These are phyloP conservation scores for Archips xylosteana DNA, from an alignment of 2,888 invertebrate genomes.

Conservation along the genomic window DNA sequence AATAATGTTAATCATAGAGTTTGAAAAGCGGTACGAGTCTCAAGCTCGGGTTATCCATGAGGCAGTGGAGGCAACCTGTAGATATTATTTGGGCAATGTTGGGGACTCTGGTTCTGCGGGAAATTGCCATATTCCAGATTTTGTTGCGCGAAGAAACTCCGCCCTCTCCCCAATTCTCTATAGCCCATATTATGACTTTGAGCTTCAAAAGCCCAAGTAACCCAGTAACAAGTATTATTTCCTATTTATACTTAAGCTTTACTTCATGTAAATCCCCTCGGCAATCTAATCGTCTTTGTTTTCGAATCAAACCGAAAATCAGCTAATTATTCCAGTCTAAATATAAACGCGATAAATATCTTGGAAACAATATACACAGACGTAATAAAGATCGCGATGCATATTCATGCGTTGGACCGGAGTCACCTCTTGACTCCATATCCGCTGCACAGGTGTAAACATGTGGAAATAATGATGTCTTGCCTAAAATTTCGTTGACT, in stretches of 20 bases:
- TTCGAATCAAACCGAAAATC: conserved; percentile 6
- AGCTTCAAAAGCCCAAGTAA: too few relatives aligned
- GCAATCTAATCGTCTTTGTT: conserved; percentile 23
- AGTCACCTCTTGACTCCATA: conserved; percentile 49
- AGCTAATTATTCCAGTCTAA: conserved; percentile 20
- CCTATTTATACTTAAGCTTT: background rate
- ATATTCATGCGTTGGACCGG: conserved; percentile 54
- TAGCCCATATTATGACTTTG: too few relatives aligned
- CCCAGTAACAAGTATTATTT: too few relatives aligned
- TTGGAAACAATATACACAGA: conserved; percentile 43
- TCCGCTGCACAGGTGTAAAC: conserved; percentile 45
- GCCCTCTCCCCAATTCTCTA: too few relatives aligned
- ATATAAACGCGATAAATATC: conserved; percentile 37
- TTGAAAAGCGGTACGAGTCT: too few relatives aligned
- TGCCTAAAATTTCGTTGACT: conserved; percentile 11
- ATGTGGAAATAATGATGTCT: background rate
- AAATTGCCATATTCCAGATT: too few relatives aligned
- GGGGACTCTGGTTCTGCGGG: too few relatives aligned
- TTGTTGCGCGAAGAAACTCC: too few relatives aligned
- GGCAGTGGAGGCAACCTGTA: too few relatives aligned
- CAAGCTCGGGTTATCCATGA: too few relatives aligned
- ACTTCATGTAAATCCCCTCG: background rate
- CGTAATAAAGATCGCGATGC: conserved; percentile 53
- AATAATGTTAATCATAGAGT: background rate
- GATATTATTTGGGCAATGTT: too few relatives aligned